Evolutionary conservation across 1,140 invertebrate species (phyloP).

Genomic region (Saccostrea cuccullata): DNA sequence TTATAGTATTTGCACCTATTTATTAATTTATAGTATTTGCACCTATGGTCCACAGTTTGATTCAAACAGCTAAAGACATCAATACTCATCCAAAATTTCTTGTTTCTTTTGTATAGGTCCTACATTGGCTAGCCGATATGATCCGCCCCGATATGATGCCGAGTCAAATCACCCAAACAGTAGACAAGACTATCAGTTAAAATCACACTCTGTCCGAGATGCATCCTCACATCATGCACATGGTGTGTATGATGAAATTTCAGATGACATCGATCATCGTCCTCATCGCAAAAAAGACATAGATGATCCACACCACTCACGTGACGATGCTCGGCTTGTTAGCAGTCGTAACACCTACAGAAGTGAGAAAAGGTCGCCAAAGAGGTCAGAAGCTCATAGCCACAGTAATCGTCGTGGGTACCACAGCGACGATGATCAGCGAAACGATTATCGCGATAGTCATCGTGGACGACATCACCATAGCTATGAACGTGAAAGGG

Average conservation of each 20-base stretch:
- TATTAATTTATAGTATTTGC: not conserved
- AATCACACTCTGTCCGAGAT: not conserved
- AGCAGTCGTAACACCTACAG: not conserved
- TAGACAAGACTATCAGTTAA: conserved; percentile 10
- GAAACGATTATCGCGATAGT: not conserved
- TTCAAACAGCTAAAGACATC: no score
- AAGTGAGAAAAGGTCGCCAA: not conserved
- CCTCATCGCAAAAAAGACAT: not conserved
- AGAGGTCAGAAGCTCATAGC: not conserved
- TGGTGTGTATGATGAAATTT: not conserved
- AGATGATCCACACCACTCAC: not conserved
- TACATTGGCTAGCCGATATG: not conserved
- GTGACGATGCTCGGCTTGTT: conserved; percentile 13
- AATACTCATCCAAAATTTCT: not conserved
- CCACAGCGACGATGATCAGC: not conserved
- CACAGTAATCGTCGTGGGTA: not conserved
- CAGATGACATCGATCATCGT: conserved; percentile 2
- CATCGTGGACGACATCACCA: not conserved
- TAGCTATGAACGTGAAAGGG: not conserved
- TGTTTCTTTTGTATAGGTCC: not conserved
- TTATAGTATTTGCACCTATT: no score
- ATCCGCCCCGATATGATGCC: not conserved
- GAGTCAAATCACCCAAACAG: not conserved
- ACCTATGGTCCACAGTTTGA: no score
- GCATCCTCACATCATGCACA: not conserved